phyloP scores from a whole-genome alignment of 2,113 vertebrate species.

The Microtus oregoni region DNA sequence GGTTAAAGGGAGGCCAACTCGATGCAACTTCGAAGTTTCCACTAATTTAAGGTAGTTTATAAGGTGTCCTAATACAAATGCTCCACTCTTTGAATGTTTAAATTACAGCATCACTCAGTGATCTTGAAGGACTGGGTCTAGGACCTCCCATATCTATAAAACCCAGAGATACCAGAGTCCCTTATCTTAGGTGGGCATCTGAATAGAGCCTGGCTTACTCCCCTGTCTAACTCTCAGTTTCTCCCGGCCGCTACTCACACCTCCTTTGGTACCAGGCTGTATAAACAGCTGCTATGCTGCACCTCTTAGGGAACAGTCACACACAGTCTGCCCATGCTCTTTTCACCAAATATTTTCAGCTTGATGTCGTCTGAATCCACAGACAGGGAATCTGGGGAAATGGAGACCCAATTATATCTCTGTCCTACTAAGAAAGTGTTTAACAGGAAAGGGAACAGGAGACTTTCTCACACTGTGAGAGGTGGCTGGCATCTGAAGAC shows the following conservation, averaged over 20 bases:
- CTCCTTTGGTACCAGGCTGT: neutral
- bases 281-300: neutral
- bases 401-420: neutral
- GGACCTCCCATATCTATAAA: neutral
- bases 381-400: neutral
- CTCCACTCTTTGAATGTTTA: neutral
- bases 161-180: neutral
- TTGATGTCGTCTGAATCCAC: neutral
- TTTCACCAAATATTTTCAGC: neutral
- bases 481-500: slow-evolving; percentile 10
- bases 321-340: neutral
- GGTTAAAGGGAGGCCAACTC: neutral
- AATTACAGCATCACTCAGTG: neutral
- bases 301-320: neutral
- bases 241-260: neutral
- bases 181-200: neutral
- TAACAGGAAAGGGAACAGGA: neutral
- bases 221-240: neutral
- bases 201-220: neutral
- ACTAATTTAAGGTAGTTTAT: neutral
- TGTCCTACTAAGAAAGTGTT: neutral
- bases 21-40: neutral
- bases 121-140: neutral
- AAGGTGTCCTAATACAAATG: neutral
- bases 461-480: neutral